Conservation (phyloP, 2,113 vertebrate genomes). For the Falcunculus frontatus region DNA sequence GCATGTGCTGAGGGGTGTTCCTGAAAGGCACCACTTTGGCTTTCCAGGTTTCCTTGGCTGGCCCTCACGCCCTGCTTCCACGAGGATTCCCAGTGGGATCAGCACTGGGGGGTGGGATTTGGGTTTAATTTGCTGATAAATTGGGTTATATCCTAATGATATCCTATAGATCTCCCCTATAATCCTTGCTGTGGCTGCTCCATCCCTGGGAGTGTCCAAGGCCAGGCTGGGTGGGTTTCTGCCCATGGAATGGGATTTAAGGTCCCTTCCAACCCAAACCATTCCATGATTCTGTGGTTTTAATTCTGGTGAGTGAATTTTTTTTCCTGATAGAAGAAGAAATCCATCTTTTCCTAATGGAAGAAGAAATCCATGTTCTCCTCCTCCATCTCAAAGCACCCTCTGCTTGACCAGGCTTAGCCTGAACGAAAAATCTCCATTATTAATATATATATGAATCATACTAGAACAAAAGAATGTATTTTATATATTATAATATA, state of each 20-base stretch:
- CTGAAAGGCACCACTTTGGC: background rate
- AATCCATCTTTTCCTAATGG: background rate
- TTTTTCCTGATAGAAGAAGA: background rate
- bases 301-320: background rate
- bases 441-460: background rate
- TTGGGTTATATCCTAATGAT: background rate
- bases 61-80: background rate
- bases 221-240: background rate
- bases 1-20: background rate
- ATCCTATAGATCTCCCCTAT: rapidly evolving
- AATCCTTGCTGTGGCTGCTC: background rate
- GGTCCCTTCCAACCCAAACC: background rate
- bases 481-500: background rate
- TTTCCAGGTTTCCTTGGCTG: conserved; percentile 33
- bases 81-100: background rate
- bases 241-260: background rate
- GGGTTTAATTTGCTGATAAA: background rate
- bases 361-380: background rate
- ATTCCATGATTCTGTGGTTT: background rate
- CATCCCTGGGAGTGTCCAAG: rapidly evolving
- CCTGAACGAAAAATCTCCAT: background rate
- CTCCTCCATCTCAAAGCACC: background rate
- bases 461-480: background rate
- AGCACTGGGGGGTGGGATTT: rapidly evolving
- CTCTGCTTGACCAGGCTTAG: background rate